Base-by-base conservation (phyloP, 1,140 invertebrate species). In the Procambarus virginalis region DNA sequence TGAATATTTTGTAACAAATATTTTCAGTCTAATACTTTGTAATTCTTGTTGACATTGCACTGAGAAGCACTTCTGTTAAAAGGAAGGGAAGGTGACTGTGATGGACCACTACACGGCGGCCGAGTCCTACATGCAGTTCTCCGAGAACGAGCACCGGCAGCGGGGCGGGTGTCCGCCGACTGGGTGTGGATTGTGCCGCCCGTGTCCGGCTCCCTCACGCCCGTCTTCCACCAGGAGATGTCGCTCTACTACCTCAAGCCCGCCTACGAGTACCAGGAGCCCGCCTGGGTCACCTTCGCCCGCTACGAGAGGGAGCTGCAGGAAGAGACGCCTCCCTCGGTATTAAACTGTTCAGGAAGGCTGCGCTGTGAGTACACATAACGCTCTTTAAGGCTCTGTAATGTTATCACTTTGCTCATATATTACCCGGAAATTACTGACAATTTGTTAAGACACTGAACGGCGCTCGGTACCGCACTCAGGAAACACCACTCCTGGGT, bases 101-200 rank as follows among this genome's bases (percentile, higher is more conserved):
- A 97, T 98, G 4, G 98, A 99, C 94, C 98, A 99, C 93, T 97
- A 99, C 93, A 98, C 98, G 0, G 98, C 98, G 48, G 96, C 97
- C 0, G 98, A 99, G 94, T 97, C 97, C 60, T 99, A 99, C 93
- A 98, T 99, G 96, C 98, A 98, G 93, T 97, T 98, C 94, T 95
- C 97, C 92, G 97, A 98, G 93, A 98, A 98, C 93, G 98, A 99
- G 93, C 96, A 96, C 92, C 95, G 96, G 92, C 94, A 98, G 34
- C 94, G 98, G 92, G 97, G 97, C 85, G 98, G 98, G 2, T 99
- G 98, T 94, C 98, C 95, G 97, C 97, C 3, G 98, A 99, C 94
- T 99, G 98, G 98, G 96, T 98, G 45, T 99, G 98, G 98, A 97
- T 99, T 84, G 97, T 98, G 4, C 98, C 98, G 4, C 98, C 98